Conservation (phyloP, 2,797 vertebrate genomes). For the Ptychobarbus kaznakovi region DNA sequence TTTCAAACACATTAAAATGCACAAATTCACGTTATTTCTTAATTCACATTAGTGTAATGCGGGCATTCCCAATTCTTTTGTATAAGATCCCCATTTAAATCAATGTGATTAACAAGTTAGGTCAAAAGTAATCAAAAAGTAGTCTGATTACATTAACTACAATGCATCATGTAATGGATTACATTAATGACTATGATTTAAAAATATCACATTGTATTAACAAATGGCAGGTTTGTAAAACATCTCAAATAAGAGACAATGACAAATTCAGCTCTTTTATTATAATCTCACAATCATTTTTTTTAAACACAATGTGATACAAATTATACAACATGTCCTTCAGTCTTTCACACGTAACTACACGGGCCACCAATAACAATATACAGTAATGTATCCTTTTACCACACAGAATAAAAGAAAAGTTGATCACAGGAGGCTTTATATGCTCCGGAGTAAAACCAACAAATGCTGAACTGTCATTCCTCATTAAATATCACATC, state of each 20-base stretch:
- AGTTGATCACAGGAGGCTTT: slow-evolving; percentile 23
- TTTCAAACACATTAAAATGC: too few relatives aligned
- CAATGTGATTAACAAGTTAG: too few relatives aligned
- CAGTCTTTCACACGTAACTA: slow-evolving; percentile 29
- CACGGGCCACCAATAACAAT: slow-evolving; percentile 32
- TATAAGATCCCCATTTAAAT: too few relatives aligned
- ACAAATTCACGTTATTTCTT: too few relatives aligned
- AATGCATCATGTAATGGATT: too few relatives aligned
- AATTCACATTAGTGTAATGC: too few relatives aligned
- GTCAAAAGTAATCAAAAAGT: too few relatives aligned
- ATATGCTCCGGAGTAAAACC: slow-evolving; percentile 3
- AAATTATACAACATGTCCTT: slow-evolving; percentile 44
- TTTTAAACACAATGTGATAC: slow-evolving; percentile 39
- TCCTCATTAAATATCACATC: slow-evolving; percentile 4
- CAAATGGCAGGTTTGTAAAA: not conserved
- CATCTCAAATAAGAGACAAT: slow-evolving; percentile 4
- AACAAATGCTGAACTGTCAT: not conserved
- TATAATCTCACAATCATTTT: slow-evolving; percentile 45
- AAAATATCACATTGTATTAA: too few relatives aligned
- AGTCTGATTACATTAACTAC: too few relatives aligned
- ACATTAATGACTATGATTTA: not conserved
- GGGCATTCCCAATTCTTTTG: too few relatives aligned
- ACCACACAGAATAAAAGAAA: slow-evolving; percentile 23
- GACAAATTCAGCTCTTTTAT: slow-evolving; percentile 43
- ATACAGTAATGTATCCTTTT: slow-evolving; percentile 19